Evolutionary conservation across 2,797 vertebrate species (phyloP), one percentile per base, ranked within the genome.

Genomic region (Diplodus sargus): DNA sequence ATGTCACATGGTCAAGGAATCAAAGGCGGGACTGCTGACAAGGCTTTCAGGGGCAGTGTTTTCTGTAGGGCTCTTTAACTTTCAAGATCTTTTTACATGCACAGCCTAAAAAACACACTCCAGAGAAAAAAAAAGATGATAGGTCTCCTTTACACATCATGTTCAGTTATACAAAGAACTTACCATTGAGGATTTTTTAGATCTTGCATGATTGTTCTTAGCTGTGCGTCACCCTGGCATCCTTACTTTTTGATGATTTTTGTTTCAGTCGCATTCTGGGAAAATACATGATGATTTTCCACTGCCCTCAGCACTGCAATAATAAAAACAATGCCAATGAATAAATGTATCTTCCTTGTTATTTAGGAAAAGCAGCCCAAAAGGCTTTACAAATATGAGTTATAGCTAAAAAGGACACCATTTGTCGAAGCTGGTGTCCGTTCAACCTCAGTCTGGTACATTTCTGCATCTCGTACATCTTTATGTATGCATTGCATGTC

Each of bases 101-200:
- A 39, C 39, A 39, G 11, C 39, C 39, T 11, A 39, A 11, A 11
- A 11, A 39, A 39, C 39, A 39, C 39, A 39, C 39, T 39, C 1
- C 39, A 39, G 39, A 39, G 39, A 39, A 11, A 39, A 39, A 39
- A 39, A 39, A 39, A 8, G 39, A 39, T 39, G 2, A 39, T 11
- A 11, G 39, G 39, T 39, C 39, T 39, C 39, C 39, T 56, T 53
- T 25, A 42, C 72, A 74, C 45, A 63, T 45, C 18, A 67, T 39
- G 39, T 69, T 69, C 15, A 34, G n/a, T 68, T 73, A 85, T 43
- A 66, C 22, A 69, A 70, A 58, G 71, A 47, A 56, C 18, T n/a
- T 17, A 10, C 11, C 1, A 1, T 10, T 25, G 0, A 14, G 4
- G 7, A 0, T 16, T 56, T 60, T 20, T 43, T 52, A 12, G 0